phyloP scores from a whole-genome alignment of 2,797 vertebrate species.

The Falco berigora region DNA sequence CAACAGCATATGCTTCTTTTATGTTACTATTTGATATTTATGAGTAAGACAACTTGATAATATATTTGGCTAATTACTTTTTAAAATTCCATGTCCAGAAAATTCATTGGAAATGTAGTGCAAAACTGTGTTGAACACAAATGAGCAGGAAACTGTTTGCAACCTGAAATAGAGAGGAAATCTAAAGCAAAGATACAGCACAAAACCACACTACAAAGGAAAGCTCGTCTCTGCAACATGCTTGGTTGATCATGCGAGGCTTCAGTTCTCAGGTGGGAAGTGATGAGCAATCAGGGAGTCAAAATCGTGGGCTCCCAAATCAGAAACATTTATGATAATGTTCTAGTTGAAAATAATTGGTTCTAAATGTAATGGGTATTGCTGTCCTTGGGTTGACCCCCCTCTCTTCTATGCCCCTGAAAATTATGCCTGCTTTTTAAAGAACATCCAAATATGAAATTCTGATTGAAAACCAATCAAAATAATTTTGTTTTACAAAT shows the following conservation, averaged over 20 bases:
- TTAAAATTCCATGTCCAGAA: background rate
- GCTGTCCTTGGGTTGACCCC: background rate
- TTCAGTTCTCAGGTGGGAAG: background rate
- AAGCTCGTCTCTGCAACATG: background rate
- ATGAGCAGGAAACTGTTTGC: background rate
- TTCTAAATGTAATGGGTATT: background rate
- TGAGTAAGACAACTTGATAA: background rate
- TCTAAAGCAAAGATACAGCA: background rate
- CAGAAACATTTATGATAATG: background rate
- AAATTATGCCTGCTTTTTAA: background rate
- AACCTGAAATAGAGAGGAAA: background rate
- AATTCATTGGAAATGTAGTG: background rate
- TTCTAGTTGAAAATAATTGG: background rate
- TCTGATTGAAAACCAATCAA: background rate
- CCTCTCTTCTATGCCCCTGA: background rate
- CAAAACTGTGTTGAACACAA: background rate
- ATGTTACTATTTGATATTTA: slow-evolving; percentile 8
- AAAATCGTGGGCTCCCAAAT: background rate
- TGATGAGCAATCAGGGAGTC: background rate
- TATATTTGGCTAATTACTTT: slow-evolving; percentile 24
- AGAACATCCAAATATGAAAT: background rate
- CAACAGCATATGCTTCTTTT: background rate
- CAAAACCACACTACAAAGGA: background rate
- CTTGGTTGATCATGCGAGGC: background rate
- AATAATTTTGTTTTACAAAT: background rate